Evolutionary conservation across 2,797 vertebrate genomes (phyloP).

Genomic region (Onychomys leucogaster): DNA sequence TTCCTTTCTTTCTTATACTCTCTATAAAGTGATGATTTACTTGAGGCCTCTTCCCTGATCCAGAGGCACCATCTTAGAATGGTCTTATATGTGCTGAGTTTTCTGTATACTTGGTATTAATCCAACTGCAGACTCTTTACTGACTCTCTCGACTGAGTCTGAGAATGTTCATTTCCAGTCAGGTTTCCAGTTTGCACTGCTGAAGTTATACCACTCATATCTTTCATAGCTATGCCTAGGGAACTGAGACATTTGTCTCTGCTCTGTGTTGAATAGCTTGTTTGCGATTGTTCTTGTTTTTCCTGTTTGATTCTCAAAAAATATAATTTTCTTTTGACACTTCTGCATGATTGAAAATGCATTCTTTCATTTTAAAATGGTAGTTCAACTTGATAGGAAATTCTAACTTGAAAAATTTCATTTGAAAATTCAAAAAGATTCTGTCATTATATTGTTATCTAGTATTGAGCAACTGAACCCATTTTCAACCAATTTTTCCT

Average conservation of each 20-base stretch:
- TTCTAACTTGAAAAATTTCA: slow-evolving; percentile 45
- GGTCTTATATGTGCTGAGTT: neutral
- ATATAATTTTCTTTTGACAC: neutral
- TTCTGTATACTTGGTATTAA: neutral
- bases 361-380: slow-evolving; percentile 3
- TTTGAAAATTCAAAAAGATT: slow-evolving; percentile 23
- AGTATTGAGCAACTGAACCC: neutral
- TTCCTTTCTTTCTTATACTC: neutral
- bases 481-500: neutral
- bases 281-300: slow-evolving; percentile 36
- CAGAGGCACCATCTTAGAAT: neutral
- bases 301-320: neutral
- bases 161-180: neutral
- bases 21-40: neutral
- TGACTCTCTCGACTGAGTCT: neutral
- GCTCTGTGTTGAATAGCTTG: neutral
- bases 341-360: neutral
- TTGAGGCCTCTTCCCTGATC: slow-evolving; percentile 3
- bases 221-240: neutral
- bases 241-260: neutral
- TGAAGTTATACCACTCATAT: neutral
- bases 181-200: neutral
- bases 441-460: neutral
- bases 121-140: neutral
- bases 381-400: slow-evolving; percentile 31